Percentiles rank a stretch among this genome's conserved stretches.
These are phyloP conservation scores for Rhinatrema bivittatum DNA, from an alignment of 2,797 vertebrate genomes.

Conservation along the genomic window DNA sequence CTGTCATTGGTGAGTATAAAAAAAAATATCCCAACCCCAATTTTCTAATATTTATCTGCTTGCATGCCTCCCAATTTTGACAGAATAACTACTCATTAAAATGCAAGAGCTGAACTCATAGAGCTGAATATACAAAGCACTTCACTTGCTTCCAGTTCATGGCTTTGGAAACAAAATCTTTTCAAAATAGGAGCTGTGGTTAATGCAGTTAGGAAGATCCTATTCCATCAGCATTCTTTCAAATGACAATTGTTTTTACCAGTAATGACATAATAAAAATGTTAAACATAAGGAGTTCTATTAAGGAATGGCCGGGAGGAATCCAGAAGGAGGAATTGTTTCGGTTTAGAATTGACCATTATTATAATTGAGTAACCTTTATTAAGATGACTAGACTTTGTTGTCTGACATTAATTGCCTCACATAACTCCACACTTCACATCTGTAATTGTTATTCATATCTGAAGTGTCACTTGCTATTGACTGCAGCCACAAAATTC, in stretches of 20 bases:
- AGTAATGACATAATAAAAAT: slow-evolving; percentile 14
- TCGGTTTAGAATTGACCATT: slow-evolving; percentile 29
- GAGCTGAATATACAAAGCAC: too few relatives aligned
- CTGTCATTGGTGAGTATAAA: too few relatives aligned
- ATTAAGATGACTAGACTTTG: slow-evolving; percentile 2
- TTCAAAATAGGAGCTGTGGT: too few relatives aligned
- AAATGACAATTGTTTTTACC: slow-evolving; percentile 16
- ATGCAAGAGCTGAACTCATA: too few relatives aligned
- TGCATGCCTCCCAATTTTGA: too few relatives aligned
- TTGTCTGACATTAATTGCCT: slow-evolving; percentile 33
- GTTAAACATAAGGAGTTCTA: slow-evolving; percentile 25
- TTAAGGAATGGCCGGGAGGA: slow-evolving; percentile 32
- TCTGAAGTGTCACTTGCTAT: slow-evolving; percentile 10
- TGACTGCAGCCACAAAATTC: slow-evolving; percentile 26
- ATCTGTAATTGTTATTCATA: slow-evolving; percentile 19
- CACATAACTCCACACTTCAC: slow-evolving; percentile 11
- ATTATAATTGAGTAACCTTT: slow-evolving; percentile 17
- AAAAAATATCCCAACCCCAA: too few relatives aligned
- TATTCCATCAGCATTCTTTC: neutral
- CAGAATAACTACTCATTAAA: too few relatives aligned
- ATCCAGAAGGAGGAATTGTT: slow-evolving; percentile 11
- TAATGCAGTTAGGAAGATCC: neutral
- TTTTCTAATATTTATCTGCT: too few relatives aligned
- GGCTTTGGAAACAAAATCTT: too few relatives aligned
- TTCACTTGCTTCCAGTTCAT: too few relatives aligned